Evolutionary conservation across 2,888 invertebrate species (phyloP).

Genomic region (Lithosia quadra): DNA sequence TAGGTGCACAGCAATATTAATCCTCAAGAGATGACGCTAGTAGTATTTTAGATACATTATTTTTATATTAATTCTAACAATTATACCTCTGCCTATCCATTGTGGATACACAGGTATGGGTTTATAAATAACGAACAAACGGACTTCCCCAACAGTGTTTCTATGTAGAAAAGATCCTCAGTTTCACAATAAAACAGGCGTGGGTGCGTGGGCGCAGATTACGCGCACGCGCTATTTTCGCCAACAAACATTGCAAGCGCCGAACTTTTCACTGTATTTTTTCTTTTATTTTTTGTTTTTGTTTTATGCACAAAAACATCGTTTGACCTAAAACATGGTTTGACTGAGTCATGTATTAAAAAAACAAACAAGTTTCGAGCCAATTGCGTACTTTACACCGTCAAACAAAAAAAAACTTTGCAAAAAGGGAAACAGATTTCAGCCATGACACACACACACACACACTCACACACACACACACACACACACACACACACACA

Average conservation of each 20-base stretch:
- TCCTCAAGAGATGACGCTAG: too few relatives aligned
- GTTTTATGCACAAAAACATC: conserved; percentile 4
- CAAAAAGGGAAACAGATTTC: too few relatives aligned
- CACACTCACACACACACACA: too few relatives aligned
- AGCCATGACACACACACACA: too few relatives aligned
- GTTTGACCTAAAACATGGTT: too few relatives aligned
- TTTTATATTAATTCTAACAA: too few relatives aligned
- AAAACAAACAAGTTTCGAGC: not conserved
- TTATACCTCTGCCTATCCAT: too few relatives aligned
- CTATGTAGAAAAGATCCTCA: conserved; percentile 25
- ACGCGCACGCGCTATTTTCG: conserved; percentile 40
- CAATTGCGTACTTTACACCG: not conserved
- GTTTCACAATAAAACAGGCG: conserved; percentile 31
- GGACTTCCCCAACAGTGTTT: not conserved
- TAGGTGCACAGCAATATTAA: too few relatives aligned
- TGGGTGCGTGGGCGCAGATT: conserved; percentile 41
- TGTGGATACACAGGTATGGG: too few relatives aligned
- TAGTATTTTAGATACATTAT: too few relatives aligned
- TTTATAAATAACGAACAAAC: conserved; percentile 17
- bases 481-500: too few relatives aligned
- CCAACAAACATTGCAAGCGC: conserved; percentile 17
- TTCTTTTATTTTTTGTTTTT: conserved; percentile 7
- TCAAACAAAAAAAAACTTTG: not conserved
- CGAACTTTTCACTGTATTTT: conserved; percentile 13
- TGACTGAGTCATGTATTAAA: not conserved